Evolutionary conservation across 2,888 invertebrate genomes (phyloP).

Genomic region (Antitype chi): DNA sequence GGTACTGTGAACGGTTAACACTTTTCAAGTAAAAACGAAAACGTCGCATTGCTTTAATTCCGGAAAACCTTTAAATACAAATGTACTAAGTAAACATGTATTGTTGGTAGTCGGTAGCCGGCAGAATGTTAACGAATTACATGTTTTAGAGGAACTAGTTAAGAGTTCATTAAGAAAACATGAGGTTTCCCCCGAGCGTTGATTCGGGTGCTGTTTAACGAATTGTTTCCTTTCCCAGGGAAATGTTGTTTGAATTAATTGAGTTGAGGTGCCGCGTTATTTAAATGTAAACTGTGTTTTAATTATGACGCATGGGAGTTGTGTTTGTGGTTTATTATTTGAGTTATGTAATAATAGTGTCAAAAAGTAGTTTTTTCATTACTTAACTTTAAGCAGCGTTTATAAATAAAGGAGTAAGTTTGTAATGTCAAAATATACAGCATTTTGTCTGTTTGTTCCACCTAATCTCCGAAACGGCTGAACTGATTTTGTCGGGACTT

Average conservation of each 20-base stretch:
- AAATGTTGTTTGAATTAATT: constrained; percentile 31
- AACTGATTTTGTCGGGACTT: no score
- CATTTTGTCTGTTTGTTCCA: no score
- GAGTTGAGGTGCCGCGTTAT: constrained; percentile 24
- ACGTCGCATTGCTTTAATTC: not conserved
- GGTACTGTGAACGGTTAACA: no score
- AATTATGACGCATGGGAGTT: not conserved
- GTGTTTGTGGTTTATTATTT: constrained; percentile 11
- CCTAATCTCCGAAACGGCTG: no score
- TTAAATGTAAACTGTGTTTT: constrained; percentile 40
- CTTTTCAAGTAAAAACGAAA: not conserved
- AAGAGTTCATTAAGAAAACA: constrained; percentile 57
- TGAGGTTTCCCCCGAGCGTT: constrained; percentile 37
- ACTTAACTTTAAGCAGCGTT: no score
- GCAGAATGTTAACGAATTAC: constrained; percentile 43
- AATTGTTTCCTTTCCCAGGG: constrained; percentile 29
- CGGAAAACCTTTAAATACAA: not conserved
- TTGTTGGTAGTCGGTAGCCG: not conserved
- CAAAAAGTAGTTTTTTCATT: no score
- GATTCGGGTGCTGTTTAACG: constrained; percentile 37
- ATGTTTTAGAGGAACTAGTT: constrained; percentile 41
- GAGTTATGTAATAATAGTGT: not conserved
- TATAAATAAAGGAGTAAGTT: no score
- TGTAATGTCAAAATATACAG: no score
- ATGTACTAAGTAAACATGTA: constrained; percentile 23